Conservation (phyloP, 2,113 vertebrate species). For the Trochalopteron elliotii region DNA sequence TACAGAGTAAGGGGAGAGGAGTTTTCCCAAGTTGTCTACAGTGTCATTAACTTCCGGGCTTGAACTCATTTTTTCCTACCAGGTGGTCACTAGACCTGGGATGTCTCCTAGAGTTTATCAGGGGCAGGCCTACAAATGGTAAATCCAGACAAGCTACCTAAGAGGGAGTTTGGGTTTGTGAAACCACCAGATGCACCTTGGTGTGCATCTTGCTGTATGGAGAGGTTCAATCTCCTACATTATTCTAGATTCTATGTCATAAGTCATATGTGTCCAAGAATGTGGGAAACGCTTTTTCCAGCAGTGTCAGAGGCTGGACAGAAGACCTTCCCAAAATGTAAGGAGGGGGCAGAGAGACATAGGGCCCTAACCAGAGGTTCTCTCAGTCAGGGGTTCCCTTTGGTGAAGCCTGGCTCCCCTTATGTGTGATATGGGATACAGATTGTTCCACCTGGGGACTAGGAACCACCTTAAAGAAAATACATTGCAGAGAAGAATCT, state of each 20-base stretch:
- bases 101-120: neutral
- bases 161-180: neutral
- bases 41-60: neutral
- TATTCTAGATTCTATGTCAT: neutral
- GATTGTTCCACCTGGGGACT: neutral
- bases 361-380: neutral
- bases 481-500: accelerated
- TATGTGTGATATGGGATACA: accelerated
- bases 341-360: neutral
- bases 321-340: neutral
- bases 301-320: neutral
- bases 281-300: neutral
- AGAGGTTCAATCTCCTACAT: neutral
- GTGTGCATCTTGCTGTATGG: accelerated
- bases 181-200: accelerated
- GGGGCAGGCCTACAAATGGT: neutral
- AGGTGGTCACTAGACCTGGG: neutral
- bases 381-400: neutral
- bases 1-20: neutral
- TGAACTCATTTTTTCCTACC: neutral
- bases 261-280: neutral
- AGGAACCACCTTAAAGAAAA: neutral
- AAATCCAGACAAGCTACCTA: neutral
- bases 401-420: neutral
- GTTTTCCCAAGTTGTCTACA: neutral